Base-by-base conservation (phyloP, 2,797 vertebrate species). In the Hypotaenidia philippensis region DNA sequence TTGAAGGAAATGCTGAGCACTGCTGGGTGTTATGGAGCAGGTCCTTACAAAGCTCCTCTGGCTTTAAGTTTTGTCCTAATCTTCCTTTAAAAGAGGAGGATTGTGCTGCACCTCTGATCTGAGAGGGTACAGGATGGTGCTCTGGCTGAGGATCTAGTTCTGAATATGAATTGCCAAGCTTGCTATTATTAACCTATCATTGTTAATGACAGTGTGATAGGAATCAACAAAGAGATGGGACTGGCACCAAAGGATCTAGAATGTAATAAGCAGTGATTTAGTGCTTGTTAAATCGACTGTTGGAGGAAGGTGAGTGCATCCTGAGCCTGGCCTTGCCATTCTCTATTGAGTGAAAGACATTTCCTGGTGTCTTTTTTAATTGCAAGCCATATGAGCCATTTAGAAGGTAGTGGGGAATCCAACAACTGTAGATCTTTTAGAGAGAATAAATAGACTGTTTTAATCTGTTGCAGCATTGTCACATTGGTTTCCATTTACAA, bases 401-500 rank as follows among this genome's bases (percentile, higher is more conserved):
- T 65, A 38, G 77, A 88, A 88, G 14, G 29, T 49, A 70, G 47
- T 75, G 29, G 36, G 31, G 34, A 65, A 81, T 65, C 87, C 87
- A 93, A 52, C 25, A 86, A 69, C 41, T 89, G 65, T 72, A 91
- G 65, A 66, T 94, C 31, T 86, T 52, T 86, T 50, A 72, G 55
- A 79, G 70, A 86, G 94, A 90, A 91, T 55, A 95, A 88, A 93
- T 71, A 82, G 80, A 59, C 59, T 31, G 31, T 22, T 94, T 81
- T 90, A 74, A 93, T 86, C 90, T 90, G 20, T 91, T 94, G 64
- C 66, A 89, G 77, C 32, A 44, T 29, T 94, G 72, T 76, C 55
- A 65, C 77, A 76, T 9, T 88, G 80, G 18, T 93, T 95, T 93
- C 38, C 80, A 65, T 93, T 95, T 93, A 82, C 57, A 72, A 72